A percentile compares a stretch with the other conserved stretches of the same genome.
Conservation (phyloP, 2,113 vertebrate genomes). For the Pterocles orientalis region DNA sequence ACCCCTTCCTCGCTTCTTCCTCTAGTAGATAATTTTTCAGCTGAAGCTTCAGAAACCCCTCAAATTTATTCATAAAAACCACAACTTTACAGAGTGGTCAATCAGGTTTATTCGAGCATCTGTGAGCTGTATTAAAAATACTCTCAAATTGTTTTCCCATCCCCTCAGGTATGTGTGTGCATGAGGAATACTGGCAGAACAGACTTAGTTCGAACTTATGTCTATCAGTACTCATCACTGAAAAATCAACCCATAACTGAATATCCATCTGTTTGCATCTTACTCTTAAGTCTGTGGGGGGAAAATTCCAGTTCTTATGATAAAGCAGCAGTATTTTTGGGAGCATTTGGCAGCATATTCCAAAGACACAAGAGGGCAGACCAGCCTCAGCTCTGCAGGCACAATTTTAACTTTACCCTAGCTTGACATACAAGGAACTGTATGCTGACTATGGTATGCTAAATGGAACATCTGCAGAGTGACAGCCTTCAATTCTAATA, state of each 20-base stretch:
- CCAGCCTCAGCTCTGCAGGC: neutral
- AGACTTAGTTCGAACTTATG: neutral
- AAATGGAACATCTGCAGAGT: neutral
- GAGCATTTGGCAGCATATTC: neutral
- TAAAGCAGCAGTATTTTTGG: neutral
- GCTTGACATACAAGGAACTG: neutral
- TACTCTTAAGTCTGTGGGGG: neutral
- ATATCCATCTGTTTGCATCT: neutral
- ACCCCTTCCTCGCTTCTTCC: neutral
- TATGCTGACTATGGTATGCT: neutral
- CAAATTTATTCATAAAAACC: neutral
- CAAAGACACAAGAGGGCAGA: constrained; percentile 65
- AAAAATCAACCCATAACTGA: neutral
- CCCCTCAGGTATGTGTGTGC: neutral
- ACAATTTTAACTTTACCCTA: neutral
- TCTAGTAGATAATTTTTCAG: neutral
- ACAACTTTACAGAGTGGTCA: neutral
- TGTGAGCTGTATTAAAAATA: neutral
- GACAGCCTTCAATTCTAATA: neutral
- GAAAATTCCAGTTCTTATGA: neutral
- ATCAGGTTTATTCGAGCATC: neutral
- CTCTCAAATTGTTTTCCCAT: neutral
- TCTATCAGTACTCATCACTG: neutral
- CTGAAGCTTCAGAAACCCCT: neutral
- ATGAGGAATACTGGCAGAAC: neutral